Evolutionary conservation across 2,797 vertebrate genomes (phyloP).

Genomic region (Tiaroga cobitis): DNA sequence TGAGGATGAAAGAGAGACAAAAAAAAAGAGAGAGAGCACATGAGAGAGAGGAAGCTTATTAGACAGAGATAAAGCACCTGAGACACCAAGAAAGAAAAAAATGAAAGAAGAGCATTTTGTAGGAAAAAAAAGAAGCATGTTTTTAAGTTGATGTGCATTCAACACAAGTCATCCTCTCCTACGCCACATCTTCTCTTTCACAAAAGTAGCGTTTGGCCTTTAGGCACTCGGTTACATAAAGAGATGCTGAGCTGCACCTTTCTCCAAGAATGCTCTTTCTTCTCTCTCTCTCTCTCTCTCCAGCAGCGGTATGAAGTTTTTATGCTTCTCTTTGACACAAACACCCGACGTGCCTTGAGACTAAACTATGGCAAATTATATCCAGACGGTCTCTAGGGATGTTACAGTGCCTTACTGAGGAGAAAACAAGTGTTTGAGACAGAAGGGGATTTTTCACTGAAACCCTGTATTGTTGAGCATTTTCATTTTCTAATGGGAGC

Average conservation of each 20-base stretch:
- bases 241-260: background rate
- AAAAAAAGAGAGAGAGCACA: background rate
- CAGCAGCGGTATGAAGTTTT: constrained; percentile 9
- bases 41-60: background rate
- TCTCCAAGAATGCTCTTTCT: constrained; percentile 23
- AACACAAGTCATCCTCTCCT: constrained; percentile 26
- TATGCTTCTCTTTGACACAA: constrained; percentile 8
- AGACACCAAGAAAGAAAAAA: constrained; percentile 1
- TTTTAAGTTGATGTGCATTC: constrained; percentile 9
- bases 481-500: constrained; percentile 4
- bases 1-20: constrained; percentile 42
- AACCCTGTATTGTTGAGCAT: background rate
- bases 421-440: background rate
- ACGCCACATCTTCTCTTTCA: constrained; percentile 34
- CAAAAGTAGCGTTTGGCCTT: constrained; percentile 22
- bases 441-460: background rate
- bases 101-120: background rate
- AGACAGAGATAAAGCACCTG: constrained; percentile 9
- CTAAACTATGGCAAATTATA: constrained; percentile 25
- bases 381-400: constrained; percentile 15
- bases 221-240: constrained; percentile 20
- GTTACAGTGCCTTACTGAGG: constrained; percentile 25
- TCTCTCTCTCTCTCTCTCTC: background rate
- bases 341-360: constrained; percentile 49
- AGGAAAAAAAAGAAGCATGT: background rate